phyloP scores from a whole-genome alignment of 1,140 invertebrate genomes.

The Whitmania pigra region DNA sequence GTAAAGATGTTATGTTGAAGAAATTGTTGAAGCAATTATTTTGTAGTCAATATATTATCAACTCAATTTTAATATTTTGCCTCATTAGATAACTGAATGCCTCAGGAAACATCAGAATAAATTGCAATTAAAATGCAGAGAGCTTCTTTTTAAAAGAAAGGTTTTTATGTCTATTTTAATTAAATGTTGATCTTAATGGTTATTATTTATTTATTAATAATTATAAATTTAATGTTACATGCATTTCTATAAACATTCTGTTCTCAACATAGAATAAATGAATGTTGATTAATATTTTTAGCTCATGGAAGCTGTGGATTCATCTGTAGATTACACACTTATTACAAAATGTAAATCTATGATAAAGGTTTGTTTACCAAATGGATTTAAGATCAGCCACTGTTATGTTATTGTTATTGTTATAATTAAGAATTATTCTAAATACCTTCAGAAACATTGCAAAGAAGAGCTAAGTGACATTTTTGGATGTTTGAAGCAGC shows the following conservation, averaged over 20 bases:
- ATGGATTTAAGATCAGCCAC: background rate
- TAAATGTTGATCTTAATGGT: no score
- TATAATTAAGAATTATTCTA: no score
- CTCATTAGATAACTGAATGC: constrained; percentile 65
- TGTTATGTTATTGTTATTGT: background rate
- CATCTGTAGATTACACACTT: constrained; percentile 50
- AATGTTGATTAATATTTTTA: no score
- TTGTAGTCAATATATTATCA: no score
- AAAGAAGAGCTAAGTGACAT: constrained; percentile 32
- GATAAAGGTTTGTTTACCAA: constrained; percentile 49
- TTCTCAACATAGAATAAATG: no score
- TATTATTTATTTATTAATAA: no score
- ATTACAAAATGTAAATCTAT: constrained; percentile 68
- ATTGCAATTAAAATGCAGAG: constrained; percentile 58
- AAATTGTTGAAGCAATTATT: no score
- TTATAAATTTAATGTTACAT: no score
- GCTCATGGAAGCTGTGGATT: no score
- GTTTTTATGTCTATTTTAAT: constrained; percentile 25
- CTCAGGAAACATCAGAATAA: constrained; percentile 58
- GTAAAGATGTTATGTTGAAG: no score
- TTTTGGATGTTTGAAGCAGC: constrained; percentile 49
- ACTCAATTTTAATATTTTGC: no score
- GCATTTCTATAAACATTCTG: no score
- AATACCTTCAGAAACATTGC: constrained; percentile 34
- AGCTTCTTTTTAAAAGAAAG: constrained; percentile 58